Base-by-base conservation (phyloP, 2,113 vertebrate genomes). In the Tapirus terrestris region DNA sequence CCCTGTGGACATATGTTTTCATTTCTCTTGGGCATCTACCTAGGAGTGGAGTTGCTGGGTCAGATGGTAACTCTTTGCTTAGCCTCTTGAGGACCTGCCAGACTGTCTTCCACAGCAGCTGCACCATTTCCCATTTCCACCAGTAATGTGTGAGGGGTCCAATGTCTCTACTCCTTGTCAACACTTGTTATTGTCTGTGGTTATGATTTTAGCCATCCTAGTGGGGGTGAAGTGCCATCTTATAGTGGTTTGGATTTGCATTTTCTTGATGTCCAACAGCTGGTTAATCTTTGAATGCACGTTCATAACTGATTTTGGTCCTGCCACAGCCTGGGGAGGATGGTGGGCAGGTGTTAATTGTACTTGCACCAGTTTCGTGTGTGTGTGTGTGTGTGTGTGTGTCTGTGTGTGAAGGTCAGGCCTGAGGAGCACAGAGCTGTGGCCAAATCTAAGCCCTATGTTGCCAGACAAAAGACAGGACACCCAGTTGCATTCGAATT, bases 91-190 rank as follows among this genome's bases (percentile, higher is more conserved):
- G 51, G 70, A 65, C 23, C 31, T 16, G 23, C 45, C 29, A 58
- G 70, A n/a, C 58, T 36, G 1, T 33, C 75, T 85, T 56, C 27
- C 45, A n/a, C 3, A 4, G 45, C 27, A 43, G 82, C 8, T 7
- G 2, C 9, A 2, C 48, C 5, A 6, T 51, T 70, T 73, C 23
- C 4, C 5, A 7, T 48, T n/a, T n/a, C 61, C 2, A 20, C 13
- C 61, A 12, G 67, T 45, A 25, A 51, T 1, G 21, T 60, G 6
- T 9, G 21, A 60, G 18, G 13, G 25, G 58, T 88, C 29, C 21
- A 6, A 12, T 29, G 18, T 31, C 79, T 83, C 60, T 20, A 0
- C 5, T 56, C 61, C 65, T 25, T 12, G 31, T 0, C 61, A 68
- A 6, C 29, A 13, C n/a, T 79, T 79, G 48, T 14, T 20, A 65